Conservation (phyloP, 2,797 vertebrate genomes). For the Oreochromis mossambicus region DNA sequence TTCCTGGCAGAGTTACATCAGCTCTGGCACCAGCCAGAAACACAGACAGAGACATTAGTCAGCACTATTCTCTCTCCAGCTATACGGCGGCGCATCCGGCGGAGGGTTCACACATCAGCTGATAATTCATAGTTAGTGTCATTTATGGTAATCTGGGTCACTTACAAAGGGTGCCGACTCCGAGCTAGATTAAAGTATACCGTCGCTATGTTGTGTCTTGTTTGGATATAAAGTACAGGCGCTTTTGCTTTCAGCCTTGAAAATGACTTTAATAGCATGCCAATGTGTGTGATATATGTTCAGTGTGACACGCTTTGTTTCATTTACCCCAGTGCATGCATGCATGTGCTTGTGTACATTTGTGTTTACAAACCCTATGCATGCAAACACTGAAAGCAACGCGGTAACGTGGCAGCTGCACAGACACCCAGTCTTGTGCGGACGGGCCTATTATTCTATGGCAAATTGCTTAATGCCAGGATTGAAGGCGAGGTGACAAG, state of each 20-base stretch:
- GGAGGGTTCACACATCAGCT: slow-evolving; percentile 48
- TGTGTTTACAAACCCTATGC: slow-evolving; percentile 8
- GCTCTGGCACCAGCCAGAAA: slow-evolving; percentile 71
- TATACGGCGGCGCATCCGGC: slow-evolving; percentile 29
- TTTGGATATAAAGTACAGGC: background rate
- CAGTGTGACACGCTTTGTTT: slow-evolving; percentile 13
- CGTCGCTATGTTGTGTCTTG: background rate
- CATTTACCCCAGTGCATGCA: background rate
- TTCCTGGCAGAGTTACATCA: slow-evolving; percentile 80
- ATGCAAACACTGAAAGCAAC: slow-evolving; percentile 1
- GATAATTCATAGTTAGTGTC: slow-evolving; percentile 55
- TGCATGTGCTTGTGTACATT: background rate
- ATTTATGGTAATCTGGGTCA: slow-evolving; percentile 54
- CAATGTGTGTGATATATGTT: background rate
- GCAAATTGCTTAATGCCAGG: slow-evolving; percentile 67
- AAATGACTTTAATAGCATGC: background rate
- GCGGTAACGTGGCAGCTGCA: slow-evolving; percentile 30
- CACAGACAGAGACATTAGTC: slow-evolving; percentile 76
- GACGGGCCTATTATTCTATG: slow-evolving; percentile 61
- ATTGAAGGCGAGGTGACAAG: slow-evolving; percentile 67
- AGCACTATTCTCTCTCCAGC: slow-evolving; percentile 67
- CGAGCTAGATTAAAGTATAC: background rate
- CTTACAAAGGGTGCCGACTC: slow-evolving; percentile 34
- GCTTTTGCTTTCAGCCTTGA: background rate
- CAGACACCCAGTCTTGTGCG: slow-evolving; percentile 43